Evolutionary conservation across 2,113 vertebrate genomes (phyloP).

Genomic region (Pelecanus crispus): DNA sequence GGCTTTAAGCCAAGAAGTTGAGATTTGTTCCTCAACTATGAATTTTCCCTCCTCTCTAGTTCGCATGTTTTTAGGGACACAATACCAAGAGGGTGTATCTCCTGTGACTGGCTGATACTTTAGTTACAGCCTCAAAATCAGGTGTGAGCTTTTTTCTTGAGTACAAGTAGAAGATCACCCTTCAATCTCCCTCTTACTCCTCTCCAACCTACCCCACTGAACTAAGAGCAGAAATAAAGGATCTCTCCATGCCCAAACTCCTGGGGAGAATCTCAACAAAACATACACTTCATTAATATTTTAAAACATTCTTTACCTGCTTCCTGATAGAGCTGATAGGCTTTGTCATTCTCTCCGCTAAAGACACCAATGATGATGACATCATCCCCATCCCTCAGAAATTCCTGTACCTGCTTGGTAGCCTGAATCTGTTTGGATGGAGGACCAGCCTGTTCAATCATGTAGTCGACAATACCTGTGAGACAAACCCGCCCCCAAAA

Average conservation of each 20-base stretch:
- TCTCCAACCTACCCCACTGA: not conserved
- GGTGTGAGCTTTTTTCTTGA: not conserved
- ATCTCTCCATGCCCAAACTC: not conserved
- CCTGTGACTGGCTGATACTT: not conserved
- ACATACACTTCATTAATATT: not conserved
- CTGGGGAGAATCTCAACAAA: not conserved
- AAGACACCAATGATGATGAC: slow-evolving; percentile 88
- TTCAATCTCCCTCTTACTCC: not conserved
- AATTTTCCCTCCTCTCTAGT: not conserved
- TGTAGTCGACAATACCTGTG: slow-evolving; percentile 89
- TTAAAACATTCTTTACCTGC: slow-evolving; percentile 77
- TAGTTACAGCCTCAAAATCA: not conserved
- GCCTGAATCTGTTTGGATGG: slow-evolving; percentile 88
- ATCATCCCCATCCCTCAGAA: slow-evolving; percentile 89
- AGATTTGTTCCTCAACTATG: not conserved
- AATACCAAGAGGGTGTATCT: not conserved
- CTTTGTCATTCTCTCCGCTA: slow-evolving; percentile 75
- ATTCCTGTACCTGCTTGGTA: slow-evolving; percentile 89
- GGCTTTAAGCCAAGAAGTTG: not conserved
- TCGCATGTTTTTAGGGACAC: not conserved
- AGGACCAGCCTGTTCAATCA: slow-evolving; percentile 91
- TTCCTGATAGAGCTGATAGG: slow-evolving; percentile 85
- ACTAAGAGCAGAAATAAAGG: not conserved
- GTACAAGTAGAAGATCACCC: not conserved
- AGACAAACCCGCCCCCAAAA: not conserved